Conservation (phyloP, 2,113 vertebrate species). For the Semnornis frantzii region DNA sequence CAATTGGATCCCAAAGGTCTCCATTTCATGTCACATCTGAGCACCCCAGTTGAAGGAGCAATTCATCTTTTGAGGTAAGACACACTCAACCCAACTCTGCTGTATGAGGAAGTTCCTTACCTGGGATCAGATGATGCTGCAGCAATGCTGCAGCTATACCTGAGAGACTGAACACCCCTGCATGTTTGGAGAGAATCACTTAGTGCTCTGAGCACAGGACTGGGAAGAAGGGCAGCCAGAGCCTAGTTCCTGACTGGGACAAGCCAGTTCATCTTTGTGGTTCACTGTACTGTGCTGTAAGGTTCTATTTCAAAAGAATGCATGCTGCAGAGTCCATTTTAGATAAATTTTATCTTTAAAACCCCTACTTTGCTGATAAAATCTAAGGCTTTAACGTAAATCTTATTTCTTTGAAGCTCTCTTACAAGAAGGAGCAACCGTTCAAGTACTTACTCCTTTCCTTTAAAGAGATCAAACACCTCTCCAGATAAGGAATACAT, state of each 20-base stretch:
- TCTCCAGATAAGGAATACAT: background rate
- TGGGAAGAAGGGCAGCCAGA: background rate
- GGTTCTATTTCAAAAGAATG: background rate
- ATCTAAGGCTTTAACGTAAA: background rate
- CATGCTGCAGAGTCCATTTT: background rate
- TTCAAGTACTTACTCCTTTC: background rate
- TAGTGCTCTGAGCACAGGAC: background rate
- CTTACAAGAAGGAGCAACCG: background rate
- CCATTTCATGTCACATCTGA: background rate
- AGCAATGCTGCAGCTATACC: background rate
- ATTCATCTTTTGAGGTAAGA: background rate
- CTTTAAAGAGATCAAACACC: background rate
- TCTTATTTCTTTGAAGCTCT: background rate
- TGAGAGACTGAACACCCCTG: background rate
- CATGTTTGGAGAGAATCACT: background rate
- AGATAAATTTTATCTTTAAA: background rate
- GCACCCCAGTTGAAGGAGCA: background rate
- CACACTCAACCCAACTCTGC: background rate
- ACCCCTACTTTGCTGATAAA: background rate
- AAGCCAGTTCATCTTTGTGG: background rate
- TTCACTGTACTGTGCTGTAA: background rate
- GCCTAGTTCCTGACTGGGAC: background rate
- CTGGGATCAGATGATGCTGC: background rate
- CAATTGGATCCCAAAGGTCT: background rate
- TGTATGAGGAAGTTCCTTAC: background rate